These are phyloP conservation scores for Heteronetta atricapilla DNA, from an alignment of 2,113 vertebrate species.

Conservation along the genomic window DNA sequence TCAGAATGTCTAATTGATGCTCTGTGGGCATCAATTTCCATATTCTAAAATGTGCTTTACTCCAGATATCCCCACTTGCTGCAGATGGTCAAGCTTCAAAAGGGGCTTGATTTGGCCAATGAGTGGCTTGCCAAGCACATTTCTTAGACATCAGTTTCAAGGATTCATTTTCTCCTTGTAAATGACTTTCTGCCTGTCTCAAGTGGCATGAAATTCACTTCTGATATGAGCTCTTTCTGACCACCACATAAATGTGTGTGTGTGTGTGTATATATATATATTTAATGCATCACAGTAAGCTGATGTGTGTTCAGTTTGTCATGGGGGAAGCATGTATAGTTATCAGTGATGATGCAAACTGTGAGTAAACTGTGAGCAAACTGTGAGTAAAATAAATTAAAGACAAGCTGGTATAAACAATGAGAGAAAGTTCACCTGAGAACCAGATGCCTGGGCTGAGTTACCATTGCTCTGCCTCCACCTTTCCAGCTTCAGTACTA, in stretches of 20 bases:
- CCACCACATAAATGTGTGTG: background rate
- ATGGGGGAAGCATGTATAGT: background rate
- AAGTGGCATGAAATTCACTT: background rate
- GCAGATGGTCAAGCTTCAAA: conserved; percentile 21
- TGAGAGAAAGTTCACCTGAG: background rate
- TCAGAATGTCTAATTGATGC: background rate
- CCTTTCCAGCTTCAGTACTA: background rate
- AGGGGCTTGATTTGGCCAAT: background rate
- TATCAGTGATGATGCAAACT: background rate
- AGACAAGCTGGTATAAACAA: background rate
- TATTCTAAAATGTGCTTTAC: background rate
- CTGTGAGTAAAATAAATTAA: background rate
- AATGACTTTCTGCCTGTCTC: background rate
- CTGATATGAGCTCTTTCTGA: background rate
- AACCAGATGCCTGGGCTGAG: background rate
- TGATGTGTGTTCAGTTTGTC: background rate
- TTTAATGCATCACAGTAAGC: background rate
- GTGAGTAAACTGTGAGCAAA: background rate
- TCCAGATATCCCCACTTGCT: background rate
- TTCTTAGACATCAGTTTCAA: background rate
- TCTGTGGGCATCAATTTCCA: background rate
- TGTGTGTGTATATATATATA: background rate
- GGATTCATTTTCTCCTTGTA: background rate
- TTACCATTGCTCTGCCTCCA: background rate
- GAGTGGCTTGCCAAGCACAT: background rate